phyloP scores from a whole-genome alignment of 2,888 invertebrate genomes.

The Xylocampa areola region DNA sequence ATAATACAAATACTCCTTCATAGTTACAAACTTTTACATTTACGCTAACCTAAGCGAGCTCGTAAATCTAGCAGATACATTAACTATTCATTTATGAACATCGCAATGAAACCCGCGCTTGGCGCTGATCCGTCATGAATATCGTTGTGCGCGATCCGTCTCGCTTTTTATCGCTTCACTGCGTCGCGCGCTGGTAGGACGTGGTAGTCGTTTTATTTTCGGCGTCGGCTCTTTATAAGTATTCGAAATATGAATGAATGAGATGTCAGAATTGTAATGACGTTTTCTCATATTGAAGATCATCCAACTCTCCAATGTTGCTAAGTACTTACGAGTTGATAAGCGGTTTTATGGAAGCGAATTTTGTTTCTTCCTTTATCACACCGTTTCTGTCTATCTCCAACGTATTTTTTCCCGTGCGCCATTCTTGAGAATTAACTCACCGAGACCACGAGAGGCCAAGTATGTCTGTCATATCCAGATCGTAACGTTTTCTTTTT shows the following conservation, averaged over 20 bases:
- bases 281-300: too few species aligned
- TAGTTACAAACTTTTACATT: conserved; percentile 1
- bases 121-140: conserved; percentile 35
- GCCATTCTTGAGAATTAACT: conserved; percentile 1
- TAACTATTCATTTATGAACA: conserved; percentile 46
- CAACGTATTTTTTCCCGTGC: not conserved
- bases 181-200: conserved; percentile 12
- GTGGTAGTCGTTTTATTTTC: conserved; percentile 21
- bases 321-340: too few species aligned
- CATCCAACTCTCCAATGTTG: too few species aligned
- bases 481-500: conserved; percentile 20
- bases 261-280: not conserved
- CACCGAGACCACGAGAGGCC: conserved; percentile 4
- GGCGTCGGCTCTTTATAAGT: conserved; percentile 10
- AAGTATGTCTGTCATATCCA: conserved; percentile 15
- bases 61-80: conserved; percentile 17
- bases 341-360: too few species aligned
- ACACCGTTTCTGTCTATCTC: too few species aligned
- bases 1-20: too few species aligned
- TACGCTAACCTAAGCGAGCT: not conserved
- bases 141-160: conserved; percentile 12
- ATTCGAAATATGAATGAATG: conserved; percentile 12
- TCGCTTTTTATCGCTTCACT: conserved; percentile 20
- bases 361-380: too few species aligned
- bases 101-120: conserved; percentile 29